These are phyloP conservation scores for Nomada fucata DNA, from an alignment of 2,888 invertebrate species.

Conservation along the genomic window DNA sequence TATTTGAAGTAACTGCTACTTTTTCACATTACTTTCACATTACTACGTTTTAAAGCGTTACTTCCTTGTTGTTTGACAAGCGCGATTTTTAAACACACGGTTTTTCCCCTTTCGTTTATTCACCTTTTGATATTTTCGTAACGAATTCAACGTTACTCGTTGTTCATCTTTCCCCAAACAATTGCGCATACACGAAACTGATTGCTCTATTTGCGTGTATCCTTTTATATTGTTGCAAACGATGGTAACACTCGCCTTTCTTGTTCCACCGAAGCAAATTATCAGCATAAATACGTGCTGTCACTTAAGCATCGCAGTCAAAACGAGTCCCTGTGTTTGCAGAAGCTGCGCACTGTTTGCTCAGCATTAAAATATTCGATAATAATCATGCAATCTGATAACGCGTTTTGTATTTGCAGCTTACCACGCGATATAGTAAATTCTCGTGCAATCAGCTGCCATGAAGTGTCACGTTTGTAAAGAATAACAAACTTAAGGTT, in stretches of 20 bases:
- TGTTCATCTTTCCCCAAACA: constrained; percentile 28
- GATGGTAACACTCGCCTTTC: not conserved
- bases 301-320: not conserved
- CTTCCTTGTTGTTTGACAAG: not conserved
- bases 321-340: not conserved
- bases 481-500: too few relatives aligned
- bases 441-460: too few relatives aligned
- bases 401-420: not conserved
- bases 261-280: not conserved
- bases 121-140: not conserved
- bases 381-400: not conserved
- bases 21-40: too few relatives aligned
- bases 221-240: not conserved
- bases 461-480: not conserved
- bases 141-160: constrained; percentile 8
- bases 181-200: constrained; percentile 3
- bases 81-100: not conserved
- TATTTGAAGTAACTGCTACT: too few relatives aligned
- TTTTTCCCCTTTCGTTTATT: constrained; percentile 4
- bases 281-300: not conserved
- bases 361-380: constrained; percentile 20
- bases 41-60: too few relatives aligned
- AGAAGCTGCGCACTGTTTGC: constrained; percentile 14
- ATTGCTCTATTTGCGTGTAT: not conserved
- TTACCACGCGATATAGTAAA: not conserved